Evolutionary conservation across 2,797 vertebrate genomes (phyloP).

Genomic region (Pseudomugil gertrudae): DNA sequence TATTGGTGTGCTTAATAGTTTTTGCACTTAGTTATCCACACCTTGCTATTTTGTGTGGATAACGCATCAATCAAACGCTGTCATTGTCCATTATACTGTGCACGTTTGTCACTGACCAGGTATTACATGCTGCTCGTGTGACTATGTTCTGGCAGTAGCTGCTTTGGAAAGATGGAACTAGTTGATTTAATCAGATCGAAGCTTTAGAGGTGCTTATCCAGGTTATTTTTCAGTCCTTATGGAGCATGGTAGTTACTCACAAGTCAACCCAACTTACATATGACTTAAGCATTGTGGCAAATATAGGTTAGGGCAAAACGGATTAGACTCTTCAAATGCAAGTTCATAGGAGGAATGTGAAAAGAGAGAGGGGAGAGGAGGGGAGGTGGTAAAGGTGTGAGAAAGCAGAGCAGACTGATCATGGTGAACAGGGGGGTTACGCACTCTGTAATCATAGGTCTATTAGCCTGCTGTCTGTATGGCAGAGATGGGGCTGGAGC

Average conservation of each 20-base stretch:
- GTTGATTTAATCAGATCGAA: neutral
- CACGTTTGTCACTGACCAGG: neutral
- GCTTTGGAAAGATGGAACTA: neutral
- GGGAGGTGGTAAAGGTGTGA: conserved; percentile 19
- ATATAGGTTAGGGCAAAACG: neutral
- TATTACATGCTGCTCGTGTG: neutral
- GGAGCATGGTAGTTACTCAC: neutral
- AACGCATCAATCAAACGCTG: conserved; percentile 15
- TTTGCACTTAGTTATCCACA: conserved; percentile 12
- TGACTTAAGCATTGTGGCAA: neutral
- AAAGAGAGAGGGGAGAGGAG: conserved; percentile 1
- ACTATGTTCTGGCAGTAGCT: neutral
- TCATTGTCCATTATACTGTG: neutral
- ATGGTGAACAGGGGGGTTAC: conserved; percentile 38
- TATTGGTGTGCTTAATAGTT: conserved; percentile 11
- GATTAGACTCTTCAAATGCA: conserved; percentile 1
- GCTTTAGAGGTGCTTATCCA: neutral
- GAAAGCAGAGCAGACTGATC: conserved; percentile 31
- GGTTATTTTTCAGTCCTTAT: neutral
- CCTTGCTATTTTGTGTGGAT: conserved; percentile 7
- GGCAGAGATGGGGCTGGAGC: conserved; percentile 43
- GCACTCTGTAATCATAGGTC: conserved; percentile 75
- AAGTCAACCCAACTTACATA: neutral
- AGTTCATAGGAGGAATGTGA: conserved; percentile 18
- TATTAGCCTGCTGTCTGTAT: conserved; percentile 67